Evolutionary conservation across 2,888 invertebrate species (phyloP).

Genomic region (Koerneria pararmatus): DNA sequence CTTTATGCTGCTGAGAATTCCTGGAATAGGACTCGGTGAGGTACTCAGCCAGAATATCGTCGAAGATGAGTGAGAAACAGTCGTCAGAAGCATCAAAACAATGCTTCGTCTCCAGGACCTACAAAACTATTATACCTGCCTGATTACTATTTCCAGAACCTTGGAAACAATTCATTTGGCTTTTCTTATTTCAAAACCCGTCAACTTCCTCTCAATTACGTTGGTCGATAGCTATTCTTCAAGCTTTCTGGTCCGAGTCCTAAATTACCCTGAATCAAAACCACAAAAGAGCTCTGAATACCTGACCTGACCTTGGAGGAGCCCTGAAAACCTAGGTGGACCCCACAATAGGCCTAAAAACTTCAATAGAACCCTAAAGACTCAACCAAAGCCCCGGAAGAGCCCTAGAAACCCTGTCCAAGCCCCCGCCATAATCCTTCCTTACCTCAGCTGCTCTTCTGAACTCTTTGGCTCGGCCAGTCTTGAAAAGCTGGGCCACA

Average conservation of each 20-base stretch:
- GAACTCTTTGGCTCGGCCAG: slow-evolving; percentile 20
- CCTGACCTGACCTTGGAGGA: too few relatives aligned
- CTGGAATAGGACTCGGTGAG: slow-evolving; percentile 16
- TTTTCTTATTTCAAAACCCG: background rate
- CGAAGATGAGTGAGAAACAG: slow-evolving; percentile 19
- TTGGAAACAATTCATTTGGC: background rate
- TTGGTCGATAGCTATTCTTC: background rate
- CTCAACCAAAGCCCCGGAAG: too few relatives aligned
- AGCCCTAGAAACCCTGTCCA: too few relatives aligned
- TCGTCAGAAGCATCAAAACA: slow-evolving; percentile 19
- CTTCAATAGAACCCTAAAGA: too few relatives aligned
- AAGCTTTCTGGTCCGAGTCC: too few relatives aligned
- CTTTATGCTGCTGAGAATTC: slow-evolving; percentile 14
- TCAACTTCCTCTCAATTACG: background rate
- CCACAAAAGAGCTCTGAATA: too few relatives aligned
- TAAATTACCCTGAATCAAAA: too few relatives aligned
- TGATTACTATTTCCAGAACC: background rate
- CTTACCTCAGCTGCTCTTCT: slow-evolving; percentile 23
- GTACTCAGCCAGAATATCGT: slow-evolving; percentile 1
- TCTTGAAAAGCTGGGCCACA: slow-evolving; percentile 20
- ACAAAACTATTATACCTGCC: background rate
- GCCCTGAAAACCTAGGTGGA: too few relatives aligned
- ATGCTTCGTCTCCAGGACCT: slow-evolving; percentile 6
- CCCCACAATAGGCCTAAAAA: too few relatives aligned
- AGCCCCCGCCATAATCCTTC: background rate